Evolutionary conservation across 2,888 invertebrate genomes (phyloP).

Genomic region (Germaria angustata): DNA sequence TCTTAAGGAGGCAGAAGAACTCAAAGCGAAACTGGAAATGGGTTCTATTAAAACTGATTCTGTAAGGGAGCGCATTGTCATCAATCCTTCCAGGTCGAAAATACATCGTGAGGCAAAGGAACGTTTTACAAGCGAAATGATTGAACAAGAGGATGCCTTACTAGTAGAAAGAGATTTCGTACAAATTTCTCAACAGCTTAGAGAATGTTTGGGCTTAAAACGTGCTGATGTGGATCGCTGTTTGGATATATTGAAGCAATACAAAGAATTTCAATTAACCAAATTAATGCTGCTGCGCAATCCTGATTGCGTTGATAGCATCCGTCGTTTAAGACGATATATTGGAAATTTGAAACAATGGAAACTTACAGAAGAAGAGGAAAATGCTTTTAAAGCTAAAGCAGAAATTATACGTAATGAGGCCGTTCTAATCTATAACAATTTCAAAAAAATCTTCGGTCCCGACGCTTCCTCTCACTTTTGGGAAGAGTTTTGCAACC

Average conservation of each 20-base stretch:
- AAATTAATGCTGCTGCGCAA: slow-evolving; percentile 90
- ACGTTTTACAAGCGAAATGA: slow-evolving; percentile 76
- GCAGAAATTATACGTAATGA: slow-evolving; percentile 86
- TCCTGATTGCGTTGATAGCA: slow-evolving; percentile 88
- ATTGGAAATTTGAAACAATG: slow-evolving; percentile 89
- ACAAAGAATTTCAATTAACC: slow-evolving; percentile 80
- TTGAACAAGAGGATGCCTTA: slow-evolving; percentile 76
- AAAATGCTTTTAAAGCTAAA: slow-evolving; percentile 84
- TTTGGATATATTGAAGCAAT: slow-evolving; percentile 85
- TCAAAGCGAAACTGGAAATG: slow-evolving; percentile 83
- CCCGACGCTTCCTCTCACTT: slow-evolving; percentile 84
- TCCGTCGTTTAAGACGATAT: slow-evolving; percentile 88
- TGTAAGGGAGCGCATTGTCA: slow-evolving; percentile 82
- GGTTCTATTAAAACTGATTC: slow-evolving; percentile 83
- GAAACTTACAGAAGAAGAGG: slow-evolving; percentile 84
- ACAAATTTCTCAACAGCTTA: slow-evolving; percentile 75
- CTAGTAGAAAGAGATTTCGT: slow-evolving; percentile 77
- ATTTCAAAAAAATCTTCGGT: slow-evolving; percentile 82
- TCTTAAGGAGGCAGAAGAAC: slow-evolving; percentile 83
- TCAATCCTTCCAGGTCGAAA: slow-evolving; percentile 81
- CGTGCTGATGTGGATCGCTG: slow-evolving; percentile 87
- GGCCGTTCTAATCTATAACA: slow-evolving; percentile 82
- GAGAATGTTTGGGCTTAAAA: slow-evolving; percentile 78
- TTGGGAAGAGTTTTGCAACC: slow-evolving; percentile 86
- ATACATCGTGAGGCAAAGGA: slow-evolving; percentile 74